Conservation (phyloP, 2,113 vertebrate species). For the Hyperoodon ampullatus region DNA sequence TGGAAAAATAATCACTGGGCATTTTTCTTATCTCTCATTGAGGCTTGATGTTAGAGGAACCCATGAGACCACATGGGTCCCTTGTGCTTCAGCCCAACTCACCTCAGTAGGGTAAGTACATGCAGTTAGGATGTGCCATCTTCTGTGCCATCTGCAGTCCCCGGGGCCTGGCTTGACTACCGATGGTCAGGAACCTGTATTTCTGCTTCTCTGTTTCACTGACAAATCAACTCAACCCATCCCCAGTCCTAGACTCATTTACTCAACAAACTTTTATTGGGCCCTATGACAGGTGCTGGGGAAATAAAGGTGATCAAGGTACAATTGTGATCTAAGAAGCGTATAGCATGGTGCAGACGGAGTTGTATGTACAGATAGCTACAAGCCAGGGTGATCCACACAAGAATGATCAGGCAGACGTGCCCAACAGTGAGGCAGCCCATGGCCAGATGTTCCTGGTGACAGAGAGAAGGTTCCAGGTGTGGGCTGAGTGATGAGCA, state of each 20-base stretch:
- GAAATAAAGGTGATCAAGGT: rapidly evolving
- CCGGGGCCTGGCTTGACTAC: rapidly evolving
- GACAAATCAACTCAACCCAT: not conserved
- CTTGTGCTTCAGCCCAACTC: rapidly evolving
- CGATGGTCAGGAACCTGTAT: too few relatives aligned
- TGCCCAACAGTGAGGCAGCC: rapidly evolving
- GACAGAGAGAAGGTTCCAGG: not conserved
- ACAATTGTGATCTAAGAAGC: rapidly evolving
- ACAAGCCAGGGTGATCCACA: rapidly evolving
- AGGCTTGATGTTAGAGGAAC: too few relatives aligned
- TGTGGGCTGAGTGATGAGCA: rapidly evolving
- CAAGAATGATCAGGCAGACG: rapidly evolving
- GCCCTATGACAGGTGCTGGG: not conserved
- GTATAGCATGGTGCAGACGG: rapidly evolving
- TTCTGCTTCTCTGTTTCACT: not conserved
- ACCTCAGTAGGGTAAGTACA: not conserved
- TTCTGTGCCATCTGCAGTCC: rapidly evolving
- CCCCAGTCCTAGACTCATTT: rapidly evolving
- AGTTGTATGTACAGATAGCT: rapidly evolving
- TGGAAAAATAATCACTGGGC: rapidly evolving
- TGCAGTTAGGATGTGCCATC: rapidly evolving
- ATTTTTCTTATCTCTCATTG: rapidly evolving
- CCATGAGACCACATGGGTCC: not conserved
- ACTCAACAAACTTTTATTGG: not conserved
- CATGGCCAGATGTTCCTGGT: not conserved